Conservation (phyloP, 1,140 invertebrate genomes). For the Panonychus citri region DNA sequence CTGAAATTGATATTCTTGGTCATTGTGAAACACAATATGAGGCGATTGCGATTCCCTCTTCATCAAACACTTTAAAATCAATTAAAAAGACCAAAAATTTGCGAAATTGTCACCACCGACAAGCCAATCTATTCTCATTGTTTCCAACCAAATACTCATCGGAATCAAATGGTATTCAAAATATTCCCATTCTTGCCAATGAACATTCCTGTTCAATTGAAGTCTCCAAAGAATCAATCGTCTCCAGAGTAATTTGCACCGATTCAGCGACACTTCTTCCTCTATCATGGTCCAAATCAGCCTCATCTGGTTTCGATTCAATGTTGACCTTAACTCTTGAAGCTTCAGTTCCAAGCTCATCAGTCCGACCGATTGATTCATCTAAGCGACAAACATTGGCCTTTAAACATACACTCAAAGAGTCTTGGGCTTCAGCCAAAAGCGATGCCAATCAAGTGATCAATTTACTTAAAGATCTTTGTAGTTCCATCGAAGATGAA, state of each 20-base stretch:
- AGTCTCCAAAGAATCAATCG: not conserved
- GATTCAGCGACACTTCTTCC: not conserved
- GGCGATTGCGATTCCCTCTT: not conserved
- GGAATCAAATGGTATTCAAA: not conserved
- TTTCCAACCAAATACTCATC: conserved; percentile 4
- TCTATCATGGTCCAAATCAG: not conserved
- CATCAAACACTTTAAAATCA: too few relatives aligned
- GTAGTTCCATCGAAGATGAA: not conserved
- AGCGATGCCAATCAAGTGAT: not conserved
- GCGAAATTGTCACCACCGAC: conserved; percentile 3
- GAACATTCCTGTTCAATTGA: not conserved
- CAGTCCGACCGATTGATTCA: not conserved
- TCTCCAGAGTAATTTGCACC: not conserved
- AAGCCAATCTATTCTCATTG: not conserved
- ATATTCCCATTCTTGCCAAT: conserved; percentile 1
- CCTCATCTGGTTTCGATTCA: not conserved
- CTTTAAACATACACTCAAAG: not conserved
- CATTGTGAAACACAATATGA: conserved; percentile 8
- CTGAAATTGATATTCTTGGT: conserved; percentile 6
- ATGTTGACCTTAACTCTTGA: not conserved
- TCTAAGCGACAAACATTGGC: not conserved
- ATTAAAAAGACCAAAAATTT: conserved; percentile 3
- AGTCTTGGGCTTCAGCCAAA: not conserved
- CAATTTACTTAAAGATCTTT: not conserved
- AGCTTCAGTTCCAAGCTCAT: not conserved